These are phyloP conservation scores for Protodeltote pygarga DNA, from an alignment of 2,888 invertebrate genomes.

Conservation along the genomic window DNA sequence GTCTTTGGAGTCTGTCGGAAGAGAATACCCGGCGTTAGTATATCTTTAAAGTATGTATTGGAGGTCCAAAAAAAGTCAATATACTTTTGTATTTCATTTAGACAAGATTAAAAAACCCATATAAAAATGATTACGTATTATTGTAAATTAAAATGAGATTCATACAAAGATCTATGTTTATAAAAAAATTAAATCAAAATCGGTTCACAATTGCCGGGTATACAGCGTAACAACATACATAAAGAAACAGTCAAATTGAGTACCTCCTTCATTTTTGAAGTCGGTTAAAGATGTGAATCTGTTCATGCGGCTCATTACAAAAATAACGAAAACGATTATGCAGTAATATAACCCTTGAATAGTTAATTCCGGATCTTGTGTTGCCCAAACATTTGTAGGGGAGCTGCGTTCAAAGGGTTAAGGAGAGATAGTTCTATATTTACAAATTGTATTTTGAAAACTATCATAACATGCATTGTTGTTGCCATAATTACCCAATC, in stretches of 20 bases:
- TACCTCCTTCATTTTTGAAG: no score
- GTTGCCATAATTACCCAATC: slow-evolving; percentile 5
- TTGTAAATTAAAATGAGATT: slow-evolving; percentile 61
- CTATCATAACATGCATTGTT: slow-evolving; percentile 6
- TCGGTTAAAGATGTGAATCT: slow-evolving; percentile 25
- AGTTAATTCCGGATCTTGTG: no score
- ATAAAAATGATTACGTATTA: slow-evolving; percentile 35
- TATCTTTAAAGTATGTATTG: slow-evolving; percentile 7
- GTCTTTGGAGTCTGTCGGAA: no score
- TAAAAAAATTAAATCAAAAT: slow-evolving; percentile 30
- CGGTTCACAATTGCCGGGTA: no score
- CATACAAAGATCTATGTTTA: slow-evolving; percentile 54
- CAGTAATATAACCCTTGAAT: slow-evolving; percentile 15
- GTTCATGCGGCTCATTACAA: slow-evolving; percentile 25
- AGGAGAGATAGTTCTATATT: slow-evolving; percentile 1
- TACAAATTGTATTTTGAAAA: neutral
- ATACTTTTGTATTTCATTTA: slow-evolving; percentile 21
- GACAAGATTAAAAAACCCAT: slow-evolving; percentile 15
- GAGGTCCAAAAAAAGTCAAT: slow-evolving; percentile 32
- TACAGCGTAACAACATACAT: slow-evolving; percentile 27
- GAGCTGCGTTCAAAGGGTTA: no score
- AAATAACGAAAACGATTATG: slow-evolving; percentile 2
- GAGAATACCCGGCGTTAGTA: no score
- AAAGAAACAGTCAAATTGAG: no score
- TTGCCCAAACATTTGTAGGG: no score